Conservation (phyloP, 2,797 vertebrate genomes). For the Dallia pectoralis region DNA sequence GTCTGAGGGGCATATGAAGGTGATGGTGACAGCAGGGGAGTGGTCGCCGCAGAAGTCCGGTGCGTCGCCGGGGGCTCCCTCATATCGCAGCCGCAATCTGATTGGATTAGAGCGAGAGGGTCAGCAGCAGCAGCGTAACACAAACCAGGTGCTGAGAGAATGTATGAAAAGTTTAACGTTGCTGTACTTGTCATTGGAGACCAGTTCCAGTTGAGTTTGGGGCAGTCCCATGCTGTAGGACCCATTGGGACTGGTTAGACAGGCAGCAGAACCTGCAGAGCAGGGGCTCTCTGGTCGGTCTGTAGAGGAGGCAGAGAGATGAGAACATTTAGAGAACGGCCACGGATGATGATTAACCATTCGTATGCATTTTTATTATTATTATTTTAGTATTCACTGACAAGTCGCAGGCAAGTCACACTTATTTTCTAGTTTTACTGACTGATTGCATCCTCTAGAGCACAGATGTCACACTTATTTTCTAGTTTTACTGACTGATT, state of each 20-base stretch:
- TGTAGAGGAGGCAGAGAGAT: constrained; percentile 27
- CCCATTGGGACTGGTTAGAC: constrained; percentile 70
- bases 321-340: not conserved
- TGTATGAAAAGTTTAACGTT: not conserved
- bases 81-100: constrained; percentile 85
- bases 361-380: no score
- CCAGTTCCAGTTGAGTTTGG: constrained; percentile 67
- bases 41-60: constrained; percentile 81
- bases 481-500: no score
- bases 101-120: not conserved
- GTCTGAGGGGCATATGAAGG: constrained; percentile 87
- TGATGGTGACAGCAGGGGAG: constrained; percentile 84
- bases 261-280: constrained; percentile 81
- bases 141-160: not conserved
- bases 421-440: no score
- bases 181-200: constrained; percentile 80
- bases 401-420: no score
- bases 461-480: no score
- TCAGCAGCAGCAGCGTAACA: not conserved
- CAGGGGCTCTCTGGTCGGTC: constrained; percentile 67
- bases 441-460: no score
- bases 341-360: not conserved
- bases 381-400: no score
- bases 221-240: constrained; percentile 82
- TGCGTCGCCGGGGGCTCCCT: constrained; percentile 34